phyloP scores from a whole-genome alignment of 1,140 invertebrate genomes.

The Colletes latitarsis region DNA sequence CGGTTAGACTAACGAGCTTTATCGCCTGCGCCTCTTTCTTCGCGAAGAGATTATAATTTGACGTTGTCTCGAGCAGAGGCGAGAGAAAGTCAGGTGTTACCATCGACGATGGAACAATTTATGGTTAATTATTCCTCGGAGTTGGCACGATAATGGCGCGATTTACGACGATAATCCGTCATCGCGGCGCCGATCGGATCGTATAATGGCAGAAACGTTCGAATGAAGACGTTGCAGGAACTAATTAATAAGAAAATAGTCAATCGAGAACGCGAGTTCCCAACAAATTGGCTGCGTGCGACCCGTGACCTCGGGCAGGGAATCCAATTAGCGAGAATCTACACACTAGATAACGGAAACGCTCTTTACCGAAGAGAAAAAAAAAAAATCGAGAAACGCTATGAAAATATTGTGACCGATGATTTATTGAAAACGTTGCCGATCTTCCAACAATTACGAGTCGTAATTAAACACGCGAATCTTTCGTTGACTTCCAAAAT shows the following conservation, averaged over 20 bases:
- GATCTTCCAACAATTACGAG: slow-evolving; percentile 12
- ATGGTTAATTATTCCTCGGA: slow-evolving; percentile 49
- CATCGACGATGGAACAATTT: slow-evolving; percentile 48
- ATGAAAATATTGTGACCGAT: slow-evolving; percentile 18
- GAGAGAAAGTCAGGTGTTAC: slow-evolving; percentile 17
- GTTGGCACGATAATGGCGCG: slow-evolving; percentile 26
- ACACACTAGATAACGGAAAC: background rate
- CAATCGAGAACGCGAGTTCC: slow-evolving; percentile 15
- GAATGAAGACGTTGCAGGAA: slow-evolving; percentile 55
- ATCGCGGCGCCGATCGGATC: slow-evolving; percentile 38
- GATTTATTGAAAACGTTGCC: background rate
- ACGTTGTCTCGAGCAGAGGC: slow-evolving; percentile 1
- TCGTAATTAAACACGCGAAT: background rate
- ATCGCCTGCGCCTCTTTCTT: background rate
- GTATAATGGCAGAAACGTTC: slow-evolving; percentile 42
- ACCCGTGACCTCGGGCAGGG: slow-evolving; percentile 41
- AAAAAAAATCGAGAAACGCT: background rate
- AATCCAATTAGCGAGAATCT: slow-evolving; percentile 60
- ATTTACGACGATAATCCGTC: slow-evolving; percentile 55
- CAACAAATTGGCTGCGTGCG: slow-evolving; percentile 48
- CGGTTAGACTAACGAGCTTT: slow-evolving; percentile 1
- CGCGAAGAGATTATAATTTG: background rate
- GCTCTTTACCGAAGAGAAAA: slow-evolving; percentile 1
- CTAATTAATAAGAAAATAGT: slow-evolving; percentile 61
- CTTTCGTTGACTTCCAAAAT: background rate